phyloP scores from a whole-genome alignment of 2,888 invertebrate genomes.

The Melinaea menophilus region DNA sequence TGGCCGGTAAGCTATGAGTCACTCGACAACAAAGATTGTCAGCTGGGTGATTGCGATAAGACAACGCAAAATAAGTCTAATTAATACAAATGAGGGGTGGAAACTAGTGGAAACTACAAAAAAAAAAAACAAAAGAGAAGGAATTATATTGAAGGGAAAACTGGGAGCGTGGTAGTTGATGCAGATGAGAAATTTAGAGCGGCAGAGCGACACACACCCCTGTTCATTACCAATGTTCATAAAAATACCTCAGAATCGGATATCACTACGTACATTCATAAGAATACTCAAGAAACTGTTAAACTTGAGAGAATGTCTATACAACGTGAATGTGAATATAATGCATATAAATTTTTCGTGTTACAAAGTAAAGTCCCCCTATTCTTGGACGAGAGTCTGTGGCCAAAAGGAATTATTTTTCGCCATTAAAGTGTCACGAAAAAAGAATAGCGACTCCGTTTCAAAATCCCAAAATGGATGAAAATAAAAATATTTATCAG shows the following conservation, averaged over 20 bases:
- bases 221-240: slow-evolving; percentile 35
- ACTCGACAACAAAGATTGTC: too few relatives aligned
- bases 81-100: too few relatives aligned
- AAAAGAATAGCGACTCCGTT: too few relatives aligned
- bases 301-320: slow-evolving; percentile 20
- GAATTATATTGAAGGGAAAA: too few relatives aligned
- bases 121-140: too few relatives aligned
- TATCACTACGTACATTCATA: slow-evolving; percentile 27
- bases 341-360: slow-evolving; percentile 15
- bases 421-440: slow-evolving; percentile 1
- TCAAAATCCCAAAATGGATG: neutral
- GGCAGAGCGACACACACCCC: too few relatives aligned
- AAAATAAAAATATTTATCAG: slow-evolving; percentile 10
- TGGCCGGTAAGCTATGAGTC: too few relatives aligned
- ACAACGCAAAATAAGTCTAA: too few relatives aligned
- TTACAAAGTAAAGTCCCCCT: neutral
- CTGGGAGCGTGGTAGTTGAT: too few relatives aligned
- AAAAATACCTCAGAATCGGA: slow-evolving; percentile 26
- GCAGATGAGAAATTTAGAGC: too few relatives aligned
- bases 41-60: too few relatives aligned
- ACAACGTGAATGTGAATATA: slow-evolving; percentile 7
- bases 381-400: slow-evolving; percentile 14
- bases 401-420: slow-evolving; percentile 17
- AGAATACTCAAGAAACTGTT: slow-evolving; percentile 28
- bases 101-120: too few relatives aligned